Evolutionary conservation across 2,797 vertebrate species (phyloP).

Genomic region (Myiotriccus ornatus): DNA sequence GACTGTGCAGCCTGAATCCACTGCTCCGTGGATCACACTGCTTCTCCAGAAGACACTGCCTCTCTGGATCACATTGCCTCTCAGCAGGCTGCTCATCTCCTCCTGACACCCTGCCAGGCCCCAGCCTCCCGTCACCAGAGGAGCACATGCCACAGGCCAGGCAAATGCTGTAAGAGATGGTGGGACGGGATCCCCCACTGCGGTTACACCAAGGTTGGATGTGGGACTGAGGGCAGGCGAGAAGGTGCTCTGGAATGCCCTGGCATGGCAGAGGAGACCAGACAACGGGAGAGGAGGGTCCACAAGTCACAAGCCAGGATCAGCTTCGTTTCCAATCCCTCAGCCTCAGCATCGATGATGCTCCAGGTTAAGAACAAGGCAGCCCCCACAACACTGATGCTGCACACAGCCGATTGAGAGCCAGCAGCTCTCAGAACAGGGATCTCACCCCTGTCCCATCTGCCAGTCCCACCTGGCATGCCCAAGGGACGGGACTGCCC

Average conservation of each 20-base stretch:
- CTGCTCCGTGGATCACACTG: neutral
- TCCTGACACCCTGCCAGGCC: neutral
- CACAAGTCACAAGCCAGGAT: neutral
- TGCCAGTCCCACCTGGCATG: neutral
- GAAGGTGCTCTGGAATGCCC: neutral
- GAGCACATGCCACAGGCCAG: neutral
- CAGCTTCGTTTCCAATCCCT: neutral
- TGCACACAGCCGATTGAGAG: accelerated
- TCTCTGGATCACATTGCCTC: neutral
- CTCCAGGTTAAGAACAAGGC: neutral
- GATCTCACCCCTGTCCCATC: neutral
- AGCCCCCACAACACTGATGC: neutral
- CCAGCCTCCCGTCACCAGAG: accelerated
- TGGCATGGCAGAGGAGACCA: neutral
- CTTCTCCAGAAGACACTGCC: neutral
- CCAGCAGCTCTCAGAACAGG: neutral
- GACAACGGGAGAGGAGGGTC: neutral
- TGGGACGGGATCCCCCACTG: neutral
- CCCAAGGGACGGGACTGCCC: neutral
- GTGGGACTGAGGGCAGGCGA: neutral
- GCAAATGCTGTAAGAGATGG: neutral
- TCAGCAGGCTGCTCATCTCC: neutral
- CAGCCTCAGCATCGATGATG: neutral
- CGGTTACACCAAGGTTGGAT: accelerated
- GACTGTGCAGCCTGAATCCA: neutral